Base-by-base conservation (phyloP, 2,888 invertebrate species). In the Chydorus sphaericus region DNA sequence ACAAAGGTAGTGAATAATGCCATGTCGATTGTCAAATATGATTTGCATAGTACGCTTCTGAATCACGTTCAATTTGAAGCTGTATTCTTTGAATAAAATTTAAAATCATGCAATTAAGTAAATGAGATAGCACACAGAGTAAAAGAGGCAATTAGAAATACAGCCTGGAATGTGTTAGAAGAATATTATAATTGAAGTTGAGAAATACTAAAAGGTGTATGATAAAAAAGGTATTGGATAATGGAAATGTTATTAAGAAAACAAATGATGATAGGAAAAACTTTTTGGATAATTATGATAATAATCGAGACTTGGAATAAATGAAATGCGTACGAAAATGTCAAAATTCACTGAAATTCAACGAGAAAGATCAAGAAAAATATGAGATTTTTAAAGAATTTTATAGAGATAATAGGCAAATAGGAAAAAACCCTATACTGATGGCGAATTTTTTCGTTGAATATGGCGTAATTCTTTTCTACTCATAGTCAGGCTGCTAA, bases 1-100 rank as follows among this genome's bases (percentile, higher is more conserved):
- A n/a, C n/a, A n/a, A n/a, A n/a, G n/a, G n/a, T n/a, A n/a, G n/a
- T n/a, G n/a, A n/a, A n/a, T n/a, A n/a, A n/a, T n/a, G n/a, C n/a
- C n/a, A n/a, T n/a, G n/a, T n/a, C n/a, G n/a, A n/a, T 14, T 38
- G 44, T 20, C 60, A 61, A 39, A 44, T 62, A 16, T 54, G 62
- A 49, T 38, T 60, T 33, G 29, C 60, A 14, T 57, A 33, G 36
- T 33, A 33, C n/a, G n/a, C n/a, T n/a, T n/a, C n/a, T n/a, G n/a
- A n/a, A n/a, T n/a, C n/a, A n/a, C n/a, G n/a, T n/a, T n/a, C n/a
- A n/a, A n/a, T n/a, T n/a, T n/a, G n/a, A n/a, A n/a, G n/a, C n/a
- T n/a, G n/a, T n/a, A n/a, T n/a, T n/a, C n/a, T n/a, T n/a, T n/a
- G n/a, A n/a, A n/a, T n/a, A n/a, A n/a, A n/a, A n/a, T n/a, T n/a